Evolutionary conservation across 2,113 vertebrate species (phyloP), one percentile per base, ranked within the genome.

Genomic region (Oceanodroma tethys): DNA sequence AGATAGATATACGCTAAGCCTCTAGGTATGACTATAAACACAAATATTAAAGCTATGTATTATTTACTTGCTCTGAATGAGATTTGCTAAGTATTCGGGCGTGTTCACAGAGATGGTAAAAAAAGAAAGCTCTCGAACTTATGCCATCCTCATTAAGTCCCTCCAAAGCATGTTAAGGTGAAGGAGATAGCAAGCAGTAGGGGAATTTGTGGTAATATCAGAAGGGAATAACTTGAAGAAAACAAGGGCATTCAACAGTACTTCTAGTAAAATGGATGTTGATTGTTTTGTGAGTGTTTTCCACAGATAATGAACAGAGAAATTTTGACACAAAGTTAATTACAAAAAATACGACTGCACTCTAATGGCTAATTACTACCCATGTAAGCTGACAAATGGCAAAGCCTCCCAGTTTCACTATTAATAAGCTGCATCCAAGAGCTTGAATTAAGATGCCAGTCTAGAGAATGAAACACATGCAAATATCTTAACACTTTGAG

Each of bases 241-340:
- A 94, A 73, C 55, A 42, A 79, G 55, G 47, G 26, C 53, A 30
- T 70, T 62, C 22, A 81, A 23, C 22, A 68, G 29, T 27, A 48
- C 56, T 63, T 78, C 55, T 43, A 81, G 43, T 32, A 59, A 93
- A 95, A 92, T 13, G 26, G 53, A 67, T 81, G 81, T 16, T 84
- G 59, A 80, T 83, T 91, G 40, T 75, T 97, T 94, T 75, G 58
- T 76, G 92, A 95, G 60, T 87, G 72, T 78, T 97, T 92, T 90
- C 55, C 60, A 80, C 68, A 81, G 89, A 94, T 95, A 98, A 96
- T 19, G 65, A 95, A 95, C 74, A 79, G 73, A 92, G 32, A 85
- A 81, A 83, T 91, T 97, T 90, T 95, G 79, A 87, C 94, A 95
- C 32, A 38, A 94, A 96, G 47, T 95, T 98, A 97, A 97, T 96